Percentiles rank a stretch among this genome's conserved stretches.
Evolutionary conservation across 2,888 invertebrate species (phyloP).

Genomic region (Agrochola lychnidis): DNA sequence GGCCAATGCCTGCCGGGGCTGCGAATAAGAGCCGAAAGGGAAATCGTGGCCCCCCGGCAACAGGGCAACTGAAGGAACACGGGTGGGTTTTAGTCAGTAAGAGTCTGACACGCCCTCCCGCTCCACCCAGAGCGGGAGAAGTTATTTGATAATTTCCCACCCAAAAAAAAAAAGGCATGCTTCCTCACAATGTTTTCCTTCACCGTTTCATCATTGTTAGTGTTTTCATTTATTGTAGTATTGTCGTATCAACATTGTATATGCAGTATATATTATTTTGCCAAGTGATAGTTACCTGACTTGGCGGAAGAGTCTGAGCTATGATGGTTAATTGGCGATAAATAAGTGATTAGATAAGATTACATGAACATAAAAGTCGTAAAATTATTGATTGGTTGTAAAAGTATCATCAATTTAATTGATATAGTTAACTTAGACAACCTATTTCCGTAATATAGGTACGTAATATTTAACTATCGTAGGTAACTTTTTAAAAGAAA

Average conservation of each 20-base stretch:
- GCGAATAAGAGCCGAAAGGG: too few relatives aligned
- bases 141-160: too few relatives aligned
- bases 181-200: too few relatives aligned
- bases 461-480: neutral
- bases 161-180: too few relatives aligned
- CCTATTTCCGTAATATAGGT: neutral
- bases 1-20: too few relatives aligned
- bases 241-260: neutral
- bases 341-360: conserved; percentile 5
- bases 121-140: too few relatives aligned
- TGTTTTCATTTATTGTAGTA: neutral
- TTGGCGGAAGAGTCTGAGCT: conserved; percentile 7
- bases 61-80: too few relatives aligned
- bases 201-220: too few relatives aligned
- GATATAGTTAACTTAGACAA: neutral
- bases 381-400: neutral
- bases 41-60: too few relatives aligned
- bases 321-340: neutral
- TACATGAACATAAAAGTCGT: neutral
- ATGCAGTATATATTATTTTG: neutral
- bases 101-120: too few relatives aligned
- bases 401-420: conserved; percentile 7
- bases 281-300: neutral
- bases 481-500: neutral
- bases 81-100: too few relatives aligned